Base-by-base conservation (phyloP, 2,113 vertebrate genomes). In the Festucalex cinctus region DNA sequence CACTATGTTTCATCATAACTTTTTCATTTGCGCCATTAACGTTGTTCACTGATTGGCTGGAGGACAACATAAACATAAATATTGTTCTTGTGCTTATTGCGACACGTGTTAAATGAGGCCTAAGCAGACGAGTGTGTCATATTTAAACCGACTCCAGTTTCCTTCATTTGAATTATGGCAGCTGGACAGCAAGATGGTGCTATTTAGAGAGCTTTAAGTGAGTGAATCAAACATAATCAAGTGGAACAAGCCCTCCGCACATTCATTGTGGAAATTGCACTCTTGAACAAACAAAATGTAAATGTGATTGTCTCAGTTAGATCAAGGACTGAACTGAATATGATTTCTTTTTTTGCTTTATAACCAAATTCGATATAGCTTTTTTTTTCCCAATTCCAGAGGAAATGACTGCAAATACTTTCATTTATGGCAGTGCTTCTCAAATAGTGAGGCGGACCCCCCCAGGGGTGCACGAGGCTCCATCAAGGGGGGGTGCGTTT, bases 341-440 rank as follows among this genome's bases (percentile, higher is more conserved):
- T 36, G 24, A 48, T 49, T 46, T 54, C 14, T 63, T 7, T 44
- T 41, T 39, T 63, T 69, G 54, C 10, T 57, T n/a, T 32, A 49
- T 56, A 61, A 69, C 20, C 43, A 64, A 63, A 26, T 61, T 36
- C 36, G 67, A 60, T 61, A 28, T 37, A 68, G 17, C 17, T 2
- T 0, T 0, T 71, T 67, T 53, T 56, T 37, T 58, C 59, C 70
- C 9, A 39, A 68, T 28, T 53, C 3, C 0, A 28, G 6, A 74
- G 72, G 13, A 2, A 65, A 54, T 41, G 3, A 72, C 62, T 63
- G n/a, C 69, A 80, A 73, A 64, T 65, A 70, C 70, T n/a, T n/a
- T 60, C 28, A 44, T 19, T 37, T 53, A 53, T 13, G 9, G 51
- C 51, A n/a, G n/a, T n/a, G n/a, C n/a, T n/a, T n/a, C n/a, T n/a